Conservation (phyloP, 2,888 invertebrate genomes). For the Geophilus truncorum region DNA sequence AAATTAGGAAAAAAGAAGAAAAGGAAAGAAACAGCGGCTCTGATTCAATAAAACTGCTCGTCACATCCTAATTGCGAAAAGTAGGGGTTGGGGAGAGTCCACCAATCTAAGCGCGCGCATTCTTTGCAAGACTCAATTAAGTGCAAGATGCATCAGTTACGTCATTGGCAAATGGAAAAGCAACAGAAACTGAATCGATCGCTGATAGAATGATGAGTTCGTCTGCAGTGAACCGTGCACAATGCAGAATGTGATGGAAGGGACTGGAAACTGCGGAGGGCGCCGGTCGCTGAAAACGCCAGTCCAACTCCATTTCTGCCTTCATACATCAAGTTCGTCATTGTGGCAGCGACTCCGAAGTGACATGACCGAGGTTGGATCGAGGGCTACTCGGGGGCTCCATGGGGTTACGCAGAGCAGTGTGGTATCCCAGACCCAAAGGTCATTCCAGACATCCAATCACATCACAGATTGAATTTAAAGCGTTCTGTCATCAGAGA, state of each 20-base stretch:
- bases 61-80: not conserved
- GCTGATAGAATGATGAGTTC: conserved; percentile 20
- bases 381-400: not conserved
- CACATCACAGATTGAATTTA: conserved; percentile 15
- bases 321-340: conserved; percentile 32
- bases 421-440: not conserved
- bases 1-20: not conserved
- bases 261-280: not conserved
- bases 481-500: conserved; percentile 20
- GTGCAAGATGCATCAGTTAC: not conserved
- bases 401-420: not conserved
- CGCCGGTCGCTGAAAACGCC: not conserved
- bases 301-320: conserved; percentile 14
- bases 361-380: conserved; percentile 29
- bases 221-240: conserved; percentile 8
- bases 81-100: not conserved
- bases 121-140: not conserved
- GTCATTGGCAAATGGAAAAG: not conserved
- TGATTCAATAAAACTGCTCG: conserved; percentile 15
- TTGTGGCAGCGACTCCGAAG: conserved; percentile 3
- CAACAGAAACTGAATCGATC: conserved; percentile 3
- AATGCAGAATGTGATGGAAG: not conserved
- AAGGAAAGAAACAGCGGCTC: conserved; percentile 5
- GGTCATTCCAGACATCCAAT: conserved; percentile 11
- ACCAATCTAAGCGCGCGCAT: not conserved